Conservation (phyloP, 2,113 vertebrate genomes). For the Dicaeum eximium region DNA sequence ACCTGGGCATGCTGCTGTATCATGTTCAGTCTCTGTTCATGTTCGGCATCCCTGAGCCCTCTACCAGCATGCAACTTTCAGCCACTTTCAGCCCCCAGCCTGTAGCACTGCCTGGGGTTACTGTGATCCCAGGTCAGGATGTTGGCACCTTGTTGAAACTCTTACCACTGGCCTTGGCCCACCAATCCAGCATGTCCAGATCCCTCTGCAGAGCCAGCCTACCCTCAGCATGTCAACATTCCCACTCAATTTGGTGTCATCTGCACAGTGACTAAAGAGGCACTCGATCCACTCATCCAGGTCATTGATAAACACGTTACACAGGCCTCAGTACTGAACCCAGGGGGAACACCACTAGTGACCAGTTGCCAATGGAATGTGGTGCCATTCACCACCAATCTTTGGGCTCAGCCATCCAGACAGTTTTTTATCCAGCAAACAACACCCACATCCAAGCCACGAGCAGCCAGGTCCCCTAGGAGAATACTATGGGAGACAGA, state of each 20-base stretch:
- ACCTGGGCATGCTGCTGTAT: neutral
- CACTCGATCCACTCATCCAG: rapidly evolving
- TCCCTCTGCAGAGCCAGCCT: neutral
- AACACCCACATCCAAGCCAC: neutral
- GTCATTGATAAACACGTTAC: neutral
- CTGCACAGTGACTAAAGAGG: neutral
- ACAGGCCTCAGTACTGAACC: neutral
- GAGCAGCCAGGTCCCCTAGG: neutral
- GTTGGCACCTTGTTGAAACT: neutral
- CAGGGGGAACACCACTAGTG: neutral
- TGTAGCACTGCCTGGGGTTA: neutral
- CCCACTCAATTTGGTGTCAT: neutral
- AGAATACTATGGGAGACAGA: neutral
- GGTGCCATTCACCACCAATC: rapidly evolving
- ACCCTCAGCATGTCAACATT: neutral
- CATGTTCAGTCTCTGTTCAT: neutral
- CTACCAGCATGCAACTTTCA: neutral
- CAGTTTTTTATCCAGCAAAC: neutral
- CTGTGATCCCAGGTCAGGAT: neutral
- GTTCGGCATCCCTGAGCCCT: no score
- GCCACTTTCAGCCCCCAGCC: neutral
- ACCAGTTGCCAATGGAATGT: no score
- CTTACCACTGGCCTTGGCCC: neutral
- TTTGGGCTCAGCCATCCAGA: neutral
- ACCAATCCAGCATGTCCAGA: neutral